Evolutionary conservation across 2,113 vertebrate species (phyloP).

Genomic region (Rissa tridactyla): DNA sequence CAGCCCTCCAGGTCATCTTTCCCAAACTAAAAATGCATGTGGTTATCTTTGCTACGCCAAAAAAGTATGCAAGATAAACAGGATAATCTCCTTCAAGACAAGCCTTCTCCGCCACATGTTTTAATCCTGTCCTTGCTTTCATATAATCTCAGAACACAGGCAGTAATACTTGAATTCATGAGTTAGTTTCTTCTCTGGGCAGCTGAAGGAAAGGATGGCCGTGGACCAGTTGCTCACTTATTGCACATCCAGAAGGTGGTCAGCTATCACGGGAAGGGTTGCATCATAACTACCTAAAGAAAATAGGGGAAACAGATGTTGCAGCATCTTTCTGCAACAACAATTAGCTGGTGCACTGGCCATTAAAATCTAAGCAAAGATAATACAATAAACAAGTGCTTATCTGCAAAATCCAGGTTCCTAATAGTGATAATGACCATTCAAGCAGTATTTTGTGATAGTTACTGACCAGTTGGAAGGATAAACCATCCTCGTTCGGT

Average conservation of each 20-base stretch:
- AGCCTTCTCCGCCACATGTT: not conserved
- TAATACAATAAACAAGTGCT: not conserved
- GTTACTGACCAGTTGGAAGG: not conserved
- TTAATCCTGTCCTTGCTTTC: not conserved
- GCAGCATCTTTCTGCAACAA: not conserved
- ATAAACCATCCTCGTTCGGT: not conserved
- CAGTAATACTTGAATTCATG: not conserved
- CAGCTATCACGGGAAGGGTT: not conserved
- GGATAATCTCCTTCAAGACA: not conserved
- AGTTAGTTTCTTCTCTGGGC: not conserved
- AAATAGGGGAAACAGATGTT: not conserved
- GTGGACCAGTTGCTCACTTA: not conserved
- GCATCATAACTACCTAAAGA: not conserved
- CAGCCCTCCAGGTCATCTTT: not conserved
- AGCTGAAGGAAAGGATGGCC: not conserved
- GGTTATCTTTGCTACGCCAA: not conserved
- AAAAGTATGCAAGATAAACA: accelerated
- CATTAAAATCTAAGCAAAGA: not conserved
- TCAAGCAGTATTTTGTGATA: not conserved
- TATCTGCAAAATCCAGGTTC: not conserved
- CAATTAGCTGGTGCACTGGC: not conserved
- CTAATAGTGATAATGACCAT: not conserved
- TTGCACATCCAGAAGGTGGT: not conserved
- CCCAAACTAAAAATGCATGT: not conserved
- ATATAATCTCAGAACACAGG: not conserved